phyloP scores from a whole-genome alignment of 2,113 vertebrate species.

The Oryzias curvinotus region DNA sequence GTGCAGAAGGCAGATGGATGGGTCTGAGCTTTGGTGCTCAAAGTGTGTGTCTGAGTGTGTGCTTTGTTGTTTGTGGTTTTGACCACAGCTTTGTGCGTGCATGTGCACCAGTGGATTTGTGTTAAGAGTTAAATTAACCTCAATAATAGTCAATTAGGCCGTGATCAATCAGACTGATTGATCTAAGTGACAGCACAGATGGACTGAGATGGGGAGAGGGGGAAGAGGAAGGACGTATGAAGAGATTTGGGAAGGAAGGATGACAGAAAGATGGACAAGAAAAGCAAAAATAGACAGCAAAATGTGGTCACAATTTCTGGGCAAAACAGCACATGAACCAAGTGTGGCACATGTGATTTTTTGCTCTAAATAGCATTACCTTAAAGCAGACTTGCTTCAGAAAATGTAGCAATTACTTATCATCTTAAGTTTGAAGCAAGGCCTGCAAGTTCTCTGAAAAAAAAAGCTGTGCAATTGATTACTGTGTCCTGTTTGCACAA shows the following conservation, averaged over 20 bases:
- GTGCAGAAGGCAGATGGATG: slow-evolving; percentile 95
- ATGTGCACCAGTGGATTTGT: slow-evolving; percentile 68
- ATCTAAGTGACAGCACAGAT: slow-evolving; percentile 93
- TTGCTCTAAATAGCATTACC: no score
- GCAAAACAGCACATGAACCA: background rate
- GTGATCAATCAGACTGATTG: slow-evolving; percentile 99
- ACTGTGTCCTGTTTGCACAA: no score
- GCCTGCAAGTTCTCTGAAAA: no score
- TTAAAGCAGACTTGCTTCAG: no score
- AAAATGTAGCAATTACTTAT: no score
- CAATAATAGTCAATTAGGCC: slow-evolving; percentile 93
- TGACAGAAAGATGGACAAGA: slow-evolving; percentile 18
- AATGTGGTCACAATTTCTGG: background rate
- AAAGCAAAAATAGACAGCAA: background rate
- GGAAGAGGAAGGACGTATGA: slow-evolving; percentile 44
- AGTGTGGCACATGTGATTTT: background rate
- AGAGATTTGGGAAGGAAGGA: slow-evolving; percentile 29
- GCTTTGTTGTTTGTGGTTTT: slow-evolving; percentile 42
- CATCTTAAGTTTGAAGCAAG: no score
- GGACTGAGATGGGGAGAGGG: slow-evolving; percentile 76
- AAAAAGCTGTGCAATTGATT: no score
- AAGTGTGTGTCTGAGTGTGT: slow-evolving; percentile 42
- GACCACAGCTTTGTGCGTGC: slow-evolving; percentile 22
- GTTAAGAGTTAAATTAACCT: slow-evolving; percentile 98
- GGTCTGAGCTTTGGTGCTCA: slow-evolving; percentile 53